Conservation (phyloP, 2,888 invertebrate genomes). For the Nemurella pictetii region DNA sequence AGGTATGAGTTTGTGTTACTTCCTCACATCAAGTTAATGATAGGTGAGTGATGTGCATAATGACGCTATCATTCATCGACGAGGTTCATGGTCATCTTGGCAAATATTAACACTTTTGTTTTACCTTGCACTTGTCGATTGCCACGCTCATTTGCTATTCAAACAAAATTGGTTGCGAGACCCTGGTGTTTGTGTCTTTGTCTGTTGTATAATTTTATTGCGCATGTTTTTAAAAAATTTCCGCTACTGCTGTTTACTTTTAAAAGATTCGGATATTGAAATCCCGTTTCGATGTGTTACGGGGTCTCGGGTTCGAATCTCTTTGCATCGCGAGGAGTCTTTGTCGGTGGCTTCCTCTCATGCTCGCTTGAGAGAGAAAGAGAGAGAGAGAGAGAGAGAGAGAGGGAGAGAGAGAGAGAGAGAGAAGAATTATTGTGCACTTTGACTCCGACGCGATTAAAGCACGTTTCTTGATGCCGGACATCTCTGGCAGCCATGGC, state of each 20-base stretch:
- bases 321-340: neutral
- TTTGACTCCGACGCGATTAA: neutral
- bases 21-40: neutral
- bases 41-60: neutral
- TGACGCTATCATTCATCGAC: neutral
- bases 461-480: neutral
- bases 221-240: neutral
- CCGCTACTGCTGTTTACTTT: slow-evolving; percentile 9
- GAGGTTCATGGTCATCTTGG: neutral
- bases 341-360: neutral
- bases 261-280: neutral
- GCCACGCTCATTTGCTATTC: neutral
- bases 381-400: neutral
- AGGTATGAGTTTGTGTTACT: neutral
- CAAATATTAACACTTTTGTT: neutral
- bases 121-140: neutral
- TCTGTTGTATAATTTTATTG: neutral
- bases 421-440: neutral
- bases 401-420: neutral
- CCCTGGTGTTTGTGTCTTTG: neutral
- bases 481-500: neutral
- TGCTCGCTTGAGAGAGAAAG: too few relatives aligned
- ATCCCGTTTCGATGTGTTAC: neutral
- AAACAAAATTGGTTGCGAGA: neutral
- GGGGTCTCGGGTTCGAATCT: neutral